Percentiles rank a stretch among this genome's conserved stretches.
Conservation (phyloP, 2,888 invertebrate species). For the Dendrolimus houi region DNA sequence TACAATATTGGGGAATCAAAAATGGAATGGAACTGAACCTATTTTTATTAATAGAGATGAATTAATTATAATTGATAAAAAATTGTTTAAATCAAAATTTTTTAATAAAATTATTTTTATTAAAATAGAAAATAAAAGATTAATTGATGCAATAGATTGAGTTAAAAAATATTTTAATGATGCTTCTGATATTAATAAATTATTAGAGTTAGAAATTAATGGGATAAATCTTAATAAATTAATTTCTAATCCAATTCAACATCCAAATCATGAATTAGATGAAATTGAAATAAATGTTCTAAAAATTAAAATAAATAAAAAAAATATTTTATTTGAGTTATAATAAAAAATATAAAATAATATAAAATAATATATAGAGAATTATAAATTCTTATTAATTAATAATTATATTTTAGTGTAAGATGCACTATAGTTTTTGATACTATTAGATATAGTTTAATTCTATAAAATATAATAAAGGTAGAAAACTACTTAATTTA, state of each 20-base stretch:
- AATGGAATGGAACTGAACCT: too few species aligned
- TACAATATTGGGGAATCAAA: too few species aligned
- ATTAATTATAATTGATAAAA: too few species aligned
- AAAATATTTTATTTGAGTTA: constrained; percentile 70
- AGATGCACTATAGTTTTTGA: constrained; percentile 79
- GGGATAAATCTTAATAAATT: constrained; percentile 79
- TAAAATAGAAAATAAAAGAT: too few species aligned
- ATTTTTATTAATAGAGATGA: too few species aligned
- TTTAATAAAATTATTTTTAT: too few species aligned
- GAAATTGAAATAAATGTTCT: constrained; percentile 58
- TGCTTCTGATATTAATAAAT: constrained; percentile 69
- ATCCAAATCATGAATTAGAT: constrained; percentile 53
- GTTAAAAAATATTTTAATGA: constrained; percentile 76
- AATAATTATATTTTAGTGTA: constrained; percentile 76
- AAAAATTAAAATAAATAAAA: constrained; percentile 68
- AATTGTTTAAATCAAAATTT: too few species aligned
- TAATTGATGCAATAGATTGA: too few species aligned
- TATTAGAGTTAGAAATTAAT: constrained; percentile 66
- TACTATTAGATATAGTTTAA: constrained; percentile 77
- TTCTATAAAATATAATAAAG: constrained; percentile 80
- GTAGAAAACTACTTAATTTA: constrained; percentile 52
- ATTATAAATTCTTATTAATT: constrained; percentile 22
- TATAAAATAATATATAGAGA: constrained; percentile 62
- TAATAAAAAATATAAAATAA: constrained; percentile 49
- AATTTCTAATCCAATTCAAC: constrained; percentile 80